phyloP scores from a whole-genome alignment of 2,113 vertebrate species.

The Neogale vison region DNA sequence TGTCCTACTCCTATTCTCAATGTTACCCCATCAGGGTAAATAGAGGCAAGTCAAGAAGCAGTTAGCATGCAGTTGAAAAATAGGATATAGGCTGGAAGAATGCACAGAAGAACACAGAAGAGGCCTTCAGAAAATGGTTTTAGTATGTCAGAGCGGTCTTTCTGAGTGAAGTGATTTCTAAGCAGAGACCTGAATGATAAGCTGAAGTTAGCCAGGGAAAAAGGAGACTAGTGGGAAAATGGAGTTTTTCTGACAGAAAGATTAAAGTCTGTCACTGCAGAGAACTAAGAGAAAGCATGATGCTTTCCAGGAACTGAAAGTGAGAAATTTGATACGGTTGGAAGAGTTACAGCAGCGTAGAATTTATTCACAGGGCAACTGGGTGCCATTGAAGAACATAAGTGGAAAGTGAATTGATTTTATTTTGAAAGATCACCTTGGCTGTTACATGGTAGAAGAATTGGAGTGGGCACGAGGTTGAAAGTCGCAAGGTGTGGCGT shows the following conservation, averaged over 20 bases:
- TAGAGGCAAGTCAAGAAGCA: background rate
- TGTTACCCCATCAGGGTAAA: background rate
- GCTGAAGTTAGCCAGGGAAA: background rate
- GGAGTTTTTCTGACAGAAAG: background rate
- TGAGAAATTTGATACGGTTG: background rate
- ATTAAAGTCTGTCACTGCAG: background rate
- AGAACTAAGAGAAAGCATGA: constrained; percentile 16
- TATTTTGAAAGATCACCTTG: background rate
- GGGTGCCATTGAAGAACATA: background rate
- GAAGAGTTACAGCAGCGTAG: background rate
- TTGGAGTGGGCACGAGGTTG: background rate
- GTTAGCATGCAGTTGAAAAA: background rate
- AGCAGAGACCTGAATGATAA: background rate
- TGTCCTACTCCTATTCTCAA: background rate
- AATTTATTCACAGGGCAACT: constrained; percentile 19
- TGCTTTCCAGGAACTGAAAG: background rate
- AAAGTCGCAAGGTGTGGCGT: background rate
- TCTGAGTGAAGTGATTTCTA: background rate
- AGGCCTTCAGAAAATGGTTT: background rate
- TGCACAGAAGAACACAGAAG: background rate
- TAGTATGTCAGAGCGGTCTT: background rate
- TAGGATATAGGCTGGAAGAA: background rate
- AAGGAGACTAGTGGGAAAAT: background rate
- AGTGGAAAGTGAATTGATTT: constrained; percentile 5
- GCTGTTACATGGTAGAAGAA: background rate